Conservation (phyloP, 2,113 vertebrate species). For the Vanacampus margaritifer region DNA sequence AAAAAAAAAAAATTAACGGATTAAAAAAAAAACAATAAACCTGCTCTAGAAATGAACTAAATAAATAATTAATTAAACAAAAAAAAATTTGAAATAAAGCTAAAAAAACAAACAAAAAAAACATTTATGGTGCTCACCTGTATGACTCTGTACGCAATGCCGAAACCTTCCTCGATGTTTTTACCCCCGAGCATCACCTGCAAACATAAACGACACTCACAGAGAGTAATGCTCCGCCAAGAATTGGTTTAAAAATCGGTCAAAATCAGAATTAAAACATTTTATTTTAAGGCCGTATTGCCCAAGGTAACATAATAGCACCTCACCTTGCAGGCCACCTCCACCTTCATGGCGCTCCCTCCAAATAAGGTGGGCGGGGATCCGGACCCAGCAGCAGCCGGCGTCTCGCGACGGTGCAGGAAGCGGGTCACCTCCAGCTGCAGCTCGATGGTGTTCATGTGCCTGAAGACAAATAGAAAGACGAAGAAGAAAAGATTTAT, state of each 20-base stretch:
- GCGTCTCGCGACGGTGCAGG: conserved; percentile 85
- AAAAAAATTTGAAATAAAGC: neutral
- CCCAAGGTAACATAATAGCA: neutral
- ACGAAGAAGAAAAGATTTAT: too few species aligned
- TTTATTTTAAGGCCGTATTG: too few species aligned
- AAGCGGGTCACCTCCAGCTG: conserved; percentile 97
- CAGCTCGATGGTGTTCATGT: conserved; percentile 94
- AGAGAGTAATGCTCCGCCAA: too few species aligned
- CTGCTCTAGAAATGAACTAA: too few species aligned
- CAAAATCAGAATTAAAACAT: too few species aligned
- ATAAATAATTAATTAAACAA: too few species aligned
- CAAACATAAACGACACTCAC: conserved; percentile 16
- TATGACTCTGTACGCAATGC: conserved; percentile 93
- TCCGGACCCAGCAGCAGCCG: conserved; percentile 56
- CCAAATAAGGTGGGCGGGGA: conserved; percentile 88
- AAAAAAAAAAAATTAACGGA: too few species aligned
- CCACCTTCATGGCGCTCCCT: conserved; percentile 85
- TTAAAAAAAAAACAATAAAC: too few species aligned
- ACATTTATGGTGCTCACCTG: conserved; percentile 72
- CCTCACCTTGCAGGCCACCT: conserved; percentile 90
- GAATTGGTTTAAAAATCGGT: too few species aligned
- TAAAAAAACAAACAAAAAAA: neutral
- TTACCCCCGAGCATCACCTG: conserved; percentile 98
- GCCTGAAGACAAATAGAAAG: conserved; percentile 63
- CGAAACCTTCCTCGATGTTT: conserved; percentile 96